Evolutionary conservation across 2,113 vertebrate genomes (phyloP), one percentile per base, ranked within the genome.

Genomic region (Mohoua ochrocephala): DNA sequence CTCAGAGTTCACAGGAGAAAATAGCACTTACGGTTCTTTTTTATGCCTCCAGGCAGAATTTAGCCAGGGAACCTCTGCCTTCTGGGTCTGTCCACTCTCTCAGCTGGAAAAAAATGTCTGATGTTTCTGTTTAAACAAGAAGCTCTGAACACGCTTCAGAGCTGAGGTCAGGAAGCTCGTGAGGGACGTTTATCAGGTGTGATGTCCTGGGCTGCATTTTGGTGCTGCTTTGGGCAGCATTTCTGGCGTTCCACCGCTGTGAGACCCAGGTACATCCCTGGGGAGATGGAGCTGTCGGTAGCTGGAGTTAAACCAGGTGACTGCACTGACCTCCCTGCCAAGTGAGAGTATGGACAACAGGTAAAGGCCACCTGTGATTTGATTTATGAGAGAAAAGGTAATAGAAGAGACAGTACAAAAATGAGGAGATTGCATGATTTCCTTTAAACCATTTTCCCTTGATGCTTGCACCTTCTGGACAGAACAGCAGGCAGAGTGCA

Each of bases 1-100:
- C 50, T 91, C 60, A 47, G 52, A 78, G 80, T 84, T 93, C 76
- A 63, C 21, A 41, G 68, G 39, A 86, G 76, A 74, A 95, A 95
- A 78, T 2, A 87, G 60, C 52, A 52, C 22, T 73, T 30, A 47
- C 0, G 0, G 19, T 4, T 42, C 27, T 91, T 89, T 89, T 87
- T 41, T 68, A 31, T 49, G 65, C 35, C 69, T 78, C 1, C 1
- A 49, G 52, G 35, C 52, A 63, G 45, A 31, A 35, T 84, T 95
- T 81, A 81, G 26, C 41, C 59, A 61, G 63, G 63, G 49, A 91
- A 77, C 35, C 33, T 90, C 61, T 91, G 71, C 45, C 64, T 84
- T 71, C 41, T 73, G 50, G 2, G 14, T 79, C 39, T 16, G 17
- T 73, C 24, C 28, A 56, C 87, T 61, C 67, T 90, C 45, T 74